Conservation (phyloP, 2,888 invertebrate genomes). For the Ectropis crepuscularia region DNA sequence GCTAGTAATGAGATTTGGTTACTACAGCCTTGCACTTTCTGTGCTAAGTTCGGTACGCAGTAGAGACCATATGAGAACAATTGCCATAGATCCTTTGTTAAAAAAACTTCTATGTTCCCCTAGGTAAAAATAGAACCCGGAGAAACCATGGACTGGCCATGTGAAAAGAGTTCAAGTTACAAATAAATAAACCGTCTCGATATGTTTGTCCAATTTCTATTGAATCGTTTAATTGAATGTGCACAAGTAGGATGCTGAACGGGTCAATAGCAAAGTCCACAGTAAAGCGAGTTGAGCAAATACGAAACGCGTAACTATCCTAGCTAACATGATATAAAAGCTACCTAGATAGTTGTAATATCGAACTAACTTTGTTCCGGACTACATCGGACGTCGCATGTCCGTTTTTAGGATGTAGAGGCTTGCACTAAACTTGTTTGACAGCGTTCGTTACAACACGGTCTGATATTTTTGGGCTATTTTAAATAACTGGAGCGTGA, state of each 20-base stretch:
- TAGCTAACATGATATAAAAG: slow-evolving; percentile 22
- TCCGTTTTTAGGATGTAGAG: slow-evolving; percentile 1
- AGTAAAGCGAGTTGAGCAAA: slow-evolving; percentile 30
- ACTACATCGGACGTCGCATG: slow-evolving; percentile 7
- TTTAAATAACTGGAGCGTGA: no score
- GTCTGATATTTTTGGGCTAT: no score
- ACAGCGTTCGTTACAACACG: not conserved
- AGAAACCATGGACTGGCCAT: no score
- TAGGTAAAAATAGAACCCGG: no score
- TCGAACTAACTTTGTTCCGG: slow-evolving; percentile 24
- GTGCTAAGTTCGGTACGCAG: no score
- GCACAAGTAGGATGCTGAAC: slow-evolving; percentile 1
- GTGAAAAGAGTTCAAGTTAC: no score
- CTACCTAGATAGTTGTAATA: slow-evolving; percentile 23
- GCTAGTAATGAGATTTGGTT: no score
- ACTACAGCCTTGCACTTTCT: no score
- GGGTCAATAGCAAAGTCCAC: slow-evolving; percentile 34
- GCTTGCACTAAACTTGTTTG: not conserved
- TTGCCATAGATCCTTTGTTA: no score
- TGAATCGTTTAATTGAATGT: slow-evolving; percentile 5
- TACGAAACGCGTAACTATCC: slow-evolving; percentile 16
- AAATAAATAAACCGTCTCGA: no score
- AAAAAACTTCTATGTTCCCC: no score
- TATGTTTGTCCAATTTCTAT: not conserved
- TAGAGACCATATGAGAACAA: no score